Evolutionary conservation across 2,113 vertebrate genomes (phyloP).

Genomic region (Grammatotria lemairii): DNA sequence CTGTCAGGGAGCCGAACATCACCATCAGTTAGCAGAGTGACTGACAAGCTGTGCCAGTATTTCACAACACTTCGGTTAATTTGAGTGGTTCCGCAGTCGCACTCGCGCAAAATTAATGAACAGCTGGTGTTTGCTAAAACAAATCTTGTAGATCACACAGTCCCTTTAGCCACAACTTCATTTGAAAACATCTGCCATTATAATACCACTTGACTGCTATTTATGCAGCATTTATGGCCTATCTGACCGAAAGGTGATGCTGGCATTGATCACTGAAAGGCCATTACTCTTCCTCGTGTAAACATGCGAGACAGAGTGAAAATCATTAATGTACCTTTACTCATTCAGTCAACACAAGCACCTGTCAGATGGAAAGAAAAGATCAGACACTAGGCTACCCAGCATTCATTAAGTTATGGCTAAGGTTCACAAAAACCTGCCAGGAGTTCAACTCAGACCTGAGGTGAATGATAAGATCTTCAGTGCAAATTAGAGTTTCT

Average conservation of each 20-base stretch:
- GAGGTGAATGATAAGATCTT: slow-evolving; percentile 1
- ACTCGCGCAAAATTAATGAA: slow-evolving; percentile 11
- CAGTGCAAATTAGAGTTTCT: neutral
- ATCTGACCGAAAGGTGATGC: neutral
- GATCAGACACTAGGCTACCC: neutral
- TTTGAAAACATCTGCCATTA: slow-evolving; percentile 1
- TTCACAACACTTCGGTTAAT: neutral
- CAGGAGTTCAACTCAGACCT: neutral
- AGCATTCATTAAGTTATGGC: neutral
- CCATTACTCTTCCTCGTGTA: neutral
- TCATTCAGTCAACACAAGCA: neutral
- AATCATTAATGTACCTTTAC: neutral
- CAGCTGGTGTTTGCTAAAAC: slow-evolving; percentile 16
- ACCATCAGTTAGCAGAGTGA: neutral
- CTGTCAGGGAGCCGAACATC: neutral
- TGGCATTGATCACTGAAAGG: neutral
- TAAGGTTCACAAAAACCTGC: neutral
- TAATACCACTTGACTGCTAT: neutral
- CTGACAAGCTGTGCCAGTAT: neutral
- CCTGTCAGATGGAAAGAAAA: neutral
- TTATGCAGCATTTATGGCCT: neutral
- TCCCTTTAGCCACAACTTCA: neutral
- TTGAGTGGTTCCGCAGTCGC: neutral
- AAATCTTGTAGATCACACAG: slow-evolving; percentile 1
- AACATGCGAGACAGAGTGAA: neutral